phyloP scores from a whole-genome alignment of 1,140 invertebrate genomes.

The Eupristina koningsbergeri region DNA sequence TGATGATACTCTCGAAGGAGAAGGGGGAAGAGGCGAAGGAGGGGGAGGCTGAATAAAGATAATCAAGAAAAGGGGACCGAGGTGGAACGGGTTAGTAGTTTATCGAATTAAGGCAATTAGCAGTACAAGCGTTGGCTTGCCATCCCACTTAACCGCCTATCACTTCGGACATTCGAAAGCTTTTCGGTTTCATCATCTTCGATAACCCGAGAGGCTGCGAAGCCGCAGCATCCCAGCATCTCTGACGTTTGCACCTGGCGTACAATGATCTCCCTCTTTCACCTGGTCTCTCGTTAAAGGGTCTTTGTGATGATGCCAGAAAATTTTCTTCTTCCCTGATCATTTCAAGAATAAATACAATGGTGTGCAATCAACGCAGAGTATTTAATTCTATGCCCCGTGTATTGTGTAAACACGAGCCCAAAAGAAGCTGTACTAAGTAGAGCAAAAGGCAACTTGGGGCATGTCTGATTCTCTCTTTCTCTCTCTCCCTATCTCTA shows the following conservation, averaged over 20 bases:
- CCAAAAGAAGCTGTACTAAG: background rate
- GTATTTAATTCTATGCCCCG: background rate
- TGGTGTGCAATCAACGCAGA: conserved; percentile 13
- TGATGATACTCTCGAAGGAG: conserved; percentile 36
- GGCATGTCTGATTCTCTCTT: background rate
- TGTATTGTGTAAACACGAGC: background rate
- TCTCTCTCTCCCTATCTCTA: background rate
- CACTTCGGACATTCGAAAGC: conserved; percentile 63
- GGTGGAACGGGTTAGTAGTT: conserved; percentile 58
- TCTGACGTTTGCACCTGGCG: conserved; percentile 30
- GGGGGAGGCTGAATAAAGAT: conserved; percentile 48
- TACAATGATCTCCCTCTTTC: background rate
- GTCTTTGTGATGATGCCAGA: conserved; percentile 10
- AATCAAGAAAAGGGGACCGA: conserved; percentile 53
- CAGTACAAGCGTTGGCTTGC: conserved; percentile 60
- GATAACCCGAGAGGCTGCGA: conserved; percentile 40
- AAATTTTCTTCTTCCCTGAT: background rate
- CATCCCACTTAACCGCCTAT: conserved; percentile 61
- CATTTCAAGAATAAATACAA: conserved; percentile 24
- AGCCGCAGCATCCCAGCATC: background rate
- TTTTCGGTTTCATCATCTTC: conserved; percentile 59
- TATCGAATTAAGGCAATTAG: conserved; percentile 69
- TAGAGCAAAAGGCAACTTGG: background rate
- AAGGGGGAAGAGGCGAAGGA: conserved; percentile 34
- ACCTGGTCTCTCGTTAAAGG: background rate